These are phyloP conservation scores for Latheticus oryzae DNA, from an alignment of 2,888 invertebrate genomes.

Conservation along the genomic window DNA sequence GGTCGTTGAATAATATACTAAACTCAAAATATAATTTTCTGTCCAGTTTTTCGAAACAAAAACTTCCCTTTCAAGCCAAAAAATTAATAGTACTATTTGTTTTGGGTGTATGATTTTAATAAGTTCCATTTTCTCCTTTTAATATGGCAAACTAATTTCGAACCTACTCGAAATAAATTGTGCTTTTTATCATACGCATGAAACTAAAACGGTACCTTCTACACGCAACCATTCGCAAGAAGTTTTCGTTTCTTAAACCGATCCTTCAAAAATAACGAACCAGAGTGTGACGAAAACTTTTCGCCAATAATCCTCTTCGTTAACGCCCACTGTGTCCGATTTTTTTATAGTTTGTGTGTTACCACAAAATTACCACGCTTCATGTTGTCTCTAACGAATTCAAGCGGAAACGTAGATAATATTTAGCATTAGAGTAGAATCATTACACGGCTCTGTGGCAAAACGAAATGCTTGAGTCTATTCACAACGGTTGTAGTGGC, in stretches of 20 bases:
- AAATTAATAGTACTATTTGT: too few relatives aligned
- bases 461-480: slow-evolving; percentile 49
- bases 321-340: slow-evolving; percentile 14
- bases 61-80: too few relatives aligned
- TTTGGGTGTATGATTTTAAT: too few relatives aligned
- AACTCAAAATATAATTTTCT: too few relatives aligned
- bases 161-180: slow-evolving; percentile 30
- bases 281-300: slow-evolving; percentile 34
- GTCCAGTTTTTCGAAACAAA: too few relatives aligned
- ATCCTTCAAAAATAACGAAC: slow-evolving; percentile 7
- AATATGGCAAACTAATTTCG: slow-evolving; percentile 22
- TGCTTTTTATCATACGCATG: slow-evolving; percentile 26
- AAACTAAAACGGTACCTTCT: slow-evolving; percentile 26
- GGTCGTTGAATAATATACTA: too few relatives aligned
- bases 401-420: slow-evolving; percentile 63
- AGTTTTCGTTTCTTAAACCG: not conserved
- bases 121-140: too few relatives aligned
- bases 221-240: slow-evolving; percentile 21
- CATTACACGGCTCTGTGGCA: slow-evolving; percentile 55
- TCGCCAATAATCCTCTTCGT: slow-evolving; percentile 1
- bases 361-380: slow-evolving; percentile 53
- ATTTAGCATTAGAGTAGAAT: slow-evolving; percentile 60
- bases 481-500: slow-evolving; percentile 47
- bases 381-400: slow-evolving; percentile 55
- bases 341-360: slow-evolving; percentile 22